These are phyloP conservation scores for Acanthopleura granulata DNA, from an alignment of 2,888 invertebrate genomes.

Conservation along the genomic window DNA sequence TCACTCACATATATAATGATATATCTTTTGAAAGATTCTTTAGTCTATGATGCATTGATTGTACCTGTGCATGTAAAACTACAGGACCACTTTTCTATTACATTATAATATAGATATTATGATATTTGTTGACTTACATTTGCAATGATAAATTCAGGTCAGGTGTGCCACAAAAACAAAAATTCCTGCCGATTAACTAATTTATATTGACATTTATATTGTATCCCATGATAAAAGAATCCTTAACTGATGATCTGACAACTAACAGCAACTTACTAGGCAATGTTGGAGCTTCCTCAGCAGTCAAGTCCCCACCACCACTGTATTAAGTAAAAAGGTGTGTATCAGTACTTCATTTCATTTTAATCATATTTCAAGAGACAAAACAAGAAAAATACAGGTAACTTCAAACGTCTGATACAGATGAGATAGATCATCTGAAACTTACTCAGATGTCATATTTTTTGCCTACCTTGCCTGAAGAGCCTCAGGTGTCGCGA, in stretches of 20 bases:
- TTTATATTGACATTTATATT: too few species aligned
- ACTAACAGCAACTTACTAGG: conserved; percentile 46
- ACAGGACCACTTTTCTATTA: not conserved
- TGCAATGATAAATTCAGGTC: not conserved
- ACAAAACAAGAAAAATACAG: too few species aligned
- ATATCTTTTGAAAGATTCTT: too few species aligned
- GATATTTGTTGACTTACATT: not conserved
- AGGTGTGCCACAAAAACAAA: not conserved
- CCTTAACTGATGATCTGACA: too few species aligned
- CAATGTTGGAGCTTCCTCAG: conserved; percentile 46
- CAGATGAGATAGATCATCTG: too few species aligned
- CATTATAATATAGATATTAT: not conserved
- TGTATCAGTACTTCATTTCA: not conserved
- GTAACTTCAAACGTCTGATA: too few species aligned
- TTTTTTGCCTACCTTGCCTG: too few species aligned
- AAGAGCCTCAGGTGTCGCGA: too few species aligned
- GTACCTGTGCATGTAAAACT: not conserved
- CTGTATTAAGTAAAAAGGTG: conserved; percentile 33
- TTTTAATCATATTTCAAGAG: not conserved
- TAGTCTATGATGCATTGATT: not conserved
- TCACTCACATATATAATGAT: too few species aligned
- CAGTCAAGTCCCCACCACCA: conserved; percentile 55
- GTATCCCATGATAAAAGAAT: too few species aligned
- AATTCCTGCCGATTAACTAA: too few species aligned
- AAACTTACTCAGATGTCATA: too few species aligned